phyloP scores from a whole-genome alignment of 2,797 vertebrate species.

The Mycteria americana region DNA sequence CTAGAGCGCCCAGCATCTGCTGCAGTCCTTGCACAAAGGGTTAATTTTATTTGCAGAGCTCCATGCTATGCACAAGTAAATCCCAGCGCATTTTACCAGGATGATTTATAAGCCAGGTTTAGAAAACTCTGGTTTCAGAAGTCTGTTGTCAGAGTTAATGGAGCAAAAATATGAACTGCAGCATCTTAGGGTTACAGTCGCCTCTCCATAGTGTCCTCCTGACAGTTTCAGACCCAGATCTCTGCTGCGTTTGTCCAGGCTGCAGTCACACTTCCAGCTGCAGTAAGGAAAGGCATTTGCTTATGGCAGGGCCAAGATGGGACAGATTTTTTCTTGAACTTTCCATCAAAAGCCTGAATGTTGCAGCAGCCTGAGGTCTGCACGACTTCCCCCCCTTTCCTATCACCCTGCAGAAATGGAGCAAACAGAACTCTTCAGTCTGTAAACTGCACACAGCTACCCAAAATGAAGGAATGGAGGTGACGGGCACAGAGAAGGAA shows the following conservation, averaged over 20 bases:
- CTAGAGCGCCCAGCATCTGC: background rate
- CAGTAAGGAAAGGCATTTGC: background rate
- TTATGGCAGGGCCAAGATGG: background rate
- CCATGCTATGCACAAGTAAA: background rate
- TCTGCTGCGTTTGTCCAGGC: background rate
- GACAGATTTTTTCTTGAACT: background rate
- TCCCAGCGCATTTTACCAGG: background rate
- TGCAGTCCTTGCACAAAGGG: background rate
- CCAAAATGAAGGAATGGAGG: background rate
- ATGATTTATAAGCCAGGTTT: constrained; percentile 14
- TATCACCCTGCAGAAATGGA: background rate
- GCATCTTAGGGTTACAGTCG: background rate
- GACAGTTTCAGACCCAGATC: background rate
- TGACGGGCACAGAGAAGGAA: background rate
- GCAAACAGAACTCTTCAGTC: background rate
- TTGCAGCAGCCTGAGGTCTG: background rate
- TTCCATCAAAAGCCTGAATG: background rate
- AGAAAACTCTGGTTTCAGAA: constrained; percentile 27
- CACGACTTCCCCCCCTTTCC: background rate
- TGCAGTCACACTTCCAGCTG: background rate
- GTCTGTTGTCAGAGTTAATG: constrained; percentile 36
- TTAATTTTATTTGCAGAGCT: background rate
- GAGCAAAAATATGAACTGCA: constrained; percentile 24
- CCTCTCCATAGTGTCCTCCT: background rate
- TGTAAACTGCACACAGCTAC: background rate